Evolutionary conservation across 2,888 invertebrate species (phyloP).

Genomic region (Timema cristinae): DNA sequence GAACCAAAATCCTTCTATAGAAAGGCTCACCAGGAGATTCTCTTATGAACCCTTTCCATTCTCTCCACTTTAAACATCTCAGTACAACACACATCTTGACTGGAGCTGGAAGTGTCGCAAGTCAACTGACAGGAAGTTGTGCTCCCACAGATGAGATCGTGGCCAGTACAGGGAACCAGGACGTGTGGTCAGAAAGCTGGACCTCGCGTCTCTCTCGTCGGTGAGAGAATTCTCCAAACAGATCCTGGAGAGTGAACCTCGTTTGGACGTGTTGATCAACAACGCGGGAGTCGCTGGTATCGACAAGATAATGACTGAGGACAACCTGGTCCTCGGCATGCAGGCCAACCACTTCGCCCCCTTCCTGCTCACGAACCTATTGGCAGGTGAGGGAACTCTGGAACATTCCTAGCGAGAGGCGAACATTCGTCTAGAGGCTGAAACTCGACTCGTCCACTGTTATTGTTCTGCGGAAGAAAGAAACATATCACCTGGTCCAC

Average conservation of each 20-base stretch:
- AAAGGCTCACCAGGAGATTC: no score
- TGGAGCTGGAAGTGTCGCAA: no score
- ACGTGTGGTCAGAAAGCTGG: slow-evolving; percentile 70
- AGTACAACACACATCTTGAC: no score
- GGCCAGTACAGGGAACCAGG: slow-evolving; percentile 63
- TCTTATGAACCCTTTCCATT: no score
- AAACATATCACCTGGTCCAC: no score
- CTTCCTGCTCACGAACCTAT: slow-evolving; percentile 84
- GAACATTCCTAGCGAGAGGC: no score
- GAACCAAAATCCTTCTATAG: no score
- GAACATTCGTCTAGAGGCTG: no score
- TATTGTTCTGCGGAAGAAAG: no score
- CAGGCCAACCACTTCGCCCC: slow-evolving; percentile 93
- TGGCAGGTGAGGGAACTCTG: slow-evolving; percentile 54
- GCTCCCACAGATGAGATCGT: slow-evolving; percentile 60
- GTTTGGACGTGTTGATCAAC: slow-evolving; percentile 78
- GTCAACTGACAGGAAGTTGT: no score
- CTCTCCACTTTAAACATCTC: no score
- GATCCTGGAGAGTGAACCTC: slow-evolving; percentile 65
- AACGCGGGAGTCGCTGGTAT: slow-evolving; percentile 82
- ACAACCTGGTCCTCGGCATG: slow-evolving; percentile 84
- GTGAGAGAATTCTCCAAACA: slow-evolving; percentile 79
- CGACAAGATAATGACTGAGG: slow-evolving; percentile 65
- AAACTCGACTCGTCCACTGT: no score
- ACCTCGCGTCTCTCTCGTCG: slow-evolving; percentile 72